Evolutionary conservation across 2,797 vertebrate genomes (phyloP), one percentile per base, ranked within the genome.

Genomic region (Platalea minor): DNA sequence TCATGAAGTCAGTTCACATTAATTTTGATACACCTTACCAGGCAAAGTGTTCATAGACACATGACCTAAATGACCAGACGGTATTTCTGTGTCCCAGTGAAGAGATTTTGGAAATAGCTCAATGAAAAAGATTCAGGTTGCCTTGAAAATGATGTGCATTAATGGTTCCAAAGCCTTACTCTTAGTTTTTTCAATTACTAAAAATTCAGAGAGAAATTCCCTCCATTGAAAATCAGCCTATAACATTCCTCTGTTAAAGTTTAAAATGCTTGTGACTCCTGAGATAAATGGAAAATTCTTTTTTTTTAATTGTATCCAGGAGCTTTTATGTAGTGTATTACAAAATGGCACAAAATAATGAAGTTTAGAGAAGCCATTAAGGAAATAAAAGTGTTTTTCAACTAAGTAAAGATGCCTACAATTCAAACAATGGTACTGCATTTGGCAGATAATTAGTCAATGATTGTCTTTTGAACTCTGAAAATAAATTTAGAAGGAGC

Each of bases 391-490:
- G 41, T 57, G 8, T 33, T 93, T 97, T 86, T 93, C 41, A 69
- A 54, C 53, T 46, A 65, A 91, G 61, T 56, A 56, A 81, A 87
- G 20, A 73, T 88, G 31, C 54, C 29, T 92, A 46, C 53, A 84
- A 86, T 81, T 96, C 35, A 67, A 94, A 91, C 68, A 91, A 85
- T 61, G 73, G 54, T 65, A 54, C 29, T 56, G 29, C 65, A 59
- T 84, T 93, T 88, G 79, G 54, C 37, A 93, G 82, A 69, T 76
- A 94, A 95, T 93, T 94, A 92, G 46, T 90, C 64, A 70, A 39
- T 68, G n/a, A 78, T 88, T 92, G 41, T 81, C 76, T 93, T 96
- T 86, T 78, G 72, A 96, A 92, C 68, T 89, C 57, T 57, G 48
- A 85, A 95, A 92, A 91, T 67, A 89, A 91, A 85, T 88, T 85